Conservation (phyloP, 2,888 invertebrate genomes). For the Eurytoma adleriae region DNA sequence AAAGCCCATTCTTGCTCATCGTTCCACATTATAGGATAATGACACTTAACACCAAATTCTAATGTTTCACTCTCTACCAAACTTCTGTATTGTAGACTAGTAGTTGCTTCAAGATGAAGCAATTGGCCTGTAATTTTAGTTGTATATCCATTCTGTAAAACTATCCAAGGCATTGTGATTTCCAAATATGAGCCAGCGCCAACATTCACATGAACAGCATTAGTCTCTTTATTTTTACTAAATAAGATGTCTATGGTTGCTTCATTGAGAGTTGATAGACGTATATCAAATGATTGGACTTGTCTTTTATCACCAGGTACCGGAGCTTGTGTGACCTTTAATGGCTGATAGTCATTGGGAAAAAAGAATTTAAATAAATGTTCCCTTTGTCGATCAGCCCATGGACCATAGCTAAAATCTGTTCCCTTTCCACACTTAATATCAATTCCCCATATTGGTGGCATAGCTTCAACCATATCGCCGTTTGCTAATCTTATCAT, state of each 20-base stretch:
- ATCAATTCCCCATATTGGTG: constrained; percentile 97
- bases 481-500: constrained; percentile 93
- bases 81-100: constrained; percentile 94
- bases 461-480: constrained; percentile 93
- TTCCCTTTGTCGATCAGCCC: constrained; percentile 98
- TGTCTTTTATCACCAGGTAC: constrained; percentile 92
- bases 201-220: constrained; percentile 96
- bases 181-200: constrained; percentile 97
- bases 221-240: constrained; percentile 96
- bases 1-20: constrained; percentile 97
- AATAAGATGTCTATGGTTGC: constrained; percentile 97
- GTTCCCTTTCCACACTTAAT: constrained; percentile 96
- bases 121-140: constrained; percentile 95
- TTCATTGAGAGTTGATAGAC: constrained; percentile 92
- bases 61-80: constrained; percentile 96
- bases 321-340: constrained; percentile 88
- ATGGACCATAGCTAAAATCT: constrained; percentile 98
- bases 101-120: constrained; percentile 95
- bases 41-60: constrained; percentile 91
- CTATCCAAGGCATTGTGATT: constrained; percentile 96
- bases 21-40: constrained; percentile 97
- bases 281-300: constrained; percentile 94
- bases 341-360: constrained; percentile 89
- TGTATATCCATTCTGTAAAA: constrained; percentile 90
- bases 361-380: constrained; percentile 97